These are phyloP conservation scores for Mohoua ochrocephala DNA, from an alignment of 2,113 vertebrate species.

Conservation along the genomic window DNA sequence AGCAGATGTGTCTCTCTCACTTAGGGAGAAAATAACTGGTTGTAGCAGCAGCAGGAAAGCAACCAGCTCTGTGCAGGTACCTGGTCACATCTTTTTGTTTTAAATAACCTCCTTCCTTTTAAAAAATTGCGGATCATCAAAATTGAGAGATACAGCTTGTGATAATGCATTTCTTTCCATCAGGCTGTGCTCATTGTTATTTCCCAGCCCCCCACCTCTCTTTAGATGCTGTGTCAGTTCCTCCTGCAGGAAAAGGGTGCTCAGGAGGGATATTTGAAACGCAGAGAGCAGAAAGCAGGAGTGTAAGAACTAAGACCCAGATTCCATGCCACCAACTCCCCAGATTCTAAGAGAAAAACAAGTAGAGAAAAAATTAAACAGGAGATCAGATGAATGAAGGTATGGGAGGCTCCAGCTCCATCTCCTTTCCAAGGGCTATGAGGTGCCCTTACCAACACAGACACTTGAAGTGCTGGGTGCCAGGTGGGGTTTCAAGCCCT, in stretches of 20 bases:
- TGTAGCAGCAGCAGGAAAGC: not conserved
- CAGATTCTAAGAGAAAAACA: not conserved
- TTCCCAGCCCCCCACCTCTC: not conserved
- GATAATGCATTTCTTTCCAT: not conserved
- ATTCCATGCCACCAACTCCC: not conserved
- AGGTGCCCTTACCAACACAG: not conserved
- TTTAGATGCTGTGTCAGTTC: not conserved
- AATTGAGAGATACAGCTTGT: not conserved
- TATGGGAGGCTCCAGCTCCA: not conserved
- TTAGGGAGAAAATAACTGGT: not conserved
- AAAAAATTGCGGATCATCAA: not conserved
- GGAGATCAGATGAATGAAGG: not conserved
- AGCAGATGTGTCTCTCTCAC: not conserved
- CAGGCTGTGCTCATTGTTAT: not conserved
- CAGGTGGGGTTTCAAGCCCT: not conserved
- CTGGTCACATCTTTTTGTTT: not conserved
- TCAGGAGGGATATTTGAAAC: not conserved
- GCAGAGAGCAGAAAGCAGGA: not conserved
- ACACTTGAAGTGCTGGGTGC: not conserved
- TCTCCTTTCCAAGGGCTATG: not conserved
- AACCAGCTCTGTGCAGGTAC: not conserved
- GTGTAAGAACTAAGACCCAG: not conserved
- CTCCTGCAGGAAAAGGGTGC: not conserved
- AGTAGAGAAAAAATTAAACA: not conserved
- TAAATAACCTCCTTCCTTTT: not conserved